Conservation (phyloP, 2,113 vertebrate species). For the Pomatostomus ruficeps region DNA sequence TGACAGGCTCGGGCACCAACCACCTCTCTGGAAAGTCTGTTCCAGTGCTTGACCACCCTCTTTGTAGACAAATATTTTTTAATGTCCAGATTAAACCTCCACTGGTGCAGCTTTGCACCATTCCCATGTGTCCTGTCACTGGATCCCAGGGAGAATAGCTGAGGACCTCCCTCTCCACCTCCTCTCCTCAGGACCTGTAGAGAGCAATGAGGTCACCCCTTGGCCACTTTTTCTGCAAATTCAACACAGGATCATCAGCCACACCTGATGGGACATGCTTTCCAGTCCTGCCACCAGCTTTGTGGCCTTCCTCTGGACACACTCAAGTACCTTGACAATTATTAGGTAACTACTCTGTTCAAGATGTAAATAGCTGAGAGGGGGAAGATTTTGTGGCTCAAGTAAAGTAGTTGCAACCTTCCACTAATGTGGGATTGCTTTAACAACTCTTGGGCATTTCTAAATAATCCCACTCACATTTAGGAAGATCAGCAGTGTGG, state of each 20-base stretch:
- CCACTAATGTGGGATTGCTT: neutral
- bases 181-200: neutral
- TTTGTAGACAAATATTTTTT: neutral
- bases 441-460: neutral
- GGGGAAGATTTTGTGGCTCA: neutral
- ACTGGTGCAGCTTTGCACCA: neutral
- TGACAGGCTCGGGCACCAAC: neutral
- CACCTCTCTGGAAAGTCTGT: neutral
- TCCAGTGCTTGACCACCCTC: neutral
- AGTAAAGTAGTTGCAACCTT: neutral
- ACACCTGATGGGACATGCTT: neutral
- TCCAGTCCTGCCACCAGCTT: neutral
- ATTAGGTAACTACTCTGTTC: neutral
- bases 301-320: neutral
- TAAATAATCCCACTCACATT: neutral
- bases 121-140: accelerated
- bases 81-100: neutral
- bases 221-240: neutral
- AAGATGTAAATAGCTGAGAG: neutral
- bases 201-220: accelerated
- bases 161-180: neutral
- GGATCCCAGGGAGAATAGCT: neutral
- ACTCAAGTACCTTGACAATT: neutral
- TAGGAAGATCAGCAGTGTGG: neutral
- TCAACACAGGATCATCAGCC: neutral